Evolutionary conservation across 2,113 vertebrate genomes (phyloP).

Genomic region (Mustelus asterias): DNA sequence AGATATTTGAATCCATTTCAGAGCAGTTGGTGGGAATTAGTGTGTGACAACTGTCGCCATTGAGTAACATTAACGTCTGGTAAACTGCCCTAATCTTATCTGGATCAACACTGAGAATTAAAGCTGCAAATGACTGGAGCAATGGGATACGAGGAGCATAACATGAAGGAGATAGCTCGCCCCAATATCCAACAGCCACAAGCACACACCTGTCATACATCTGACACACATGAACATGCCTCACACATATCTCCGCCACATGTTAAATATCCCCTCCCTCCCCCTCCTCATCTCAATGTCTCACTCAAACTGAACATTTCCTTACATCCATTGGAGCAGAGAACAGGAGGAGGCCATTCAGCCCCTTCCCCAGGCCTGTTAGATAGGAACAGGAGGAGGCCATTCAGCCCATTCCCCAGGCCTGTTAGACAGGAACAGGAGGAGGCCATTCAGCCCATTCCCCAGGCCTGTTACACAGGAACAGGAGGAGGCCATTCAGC

Average conservation of each 20-base stretch:
- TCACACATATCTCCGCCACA: not conserved
- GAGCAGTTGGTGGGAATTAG: not conserved
- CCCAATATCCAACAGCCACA: not conserved
- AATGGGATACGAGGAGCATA: not conserved
- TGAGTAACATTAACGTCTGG: not conserved
- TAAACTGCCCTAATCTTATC: not conserved
- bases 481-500: not conserved
- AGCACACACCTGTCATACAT: not conserved
- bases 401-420: too few relatives aligned
- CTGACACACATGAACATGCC: not conserved
- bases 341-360: not conserved
- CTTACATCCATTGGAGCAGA: not conserved
- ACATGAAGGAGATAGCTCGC: not conserved
- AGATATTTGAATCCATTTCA: not conserved
- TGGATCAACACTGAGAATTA: not conserved
- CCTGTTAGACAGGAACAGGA: too few relatives aligned
- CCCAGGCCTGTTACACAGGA: not conserved
- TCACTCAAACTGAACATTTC: not conserved
- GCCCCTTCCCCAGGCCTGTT: too few relatives aligned
- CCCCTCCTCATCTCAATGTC: not conserved
- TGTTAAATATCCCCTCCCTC: too few relatives aligned
- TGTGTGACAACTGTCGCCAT: not conserved
- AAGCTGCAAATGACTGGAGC: not conserved
- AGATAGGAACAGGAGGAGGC: too few relatives aligned
- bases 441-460: too few relatives aligned